Evolutionary conservation across 2,888 invertebrate genomes (phyloP).

Genomic region (Nipponacmea schrenckii): DNA sequence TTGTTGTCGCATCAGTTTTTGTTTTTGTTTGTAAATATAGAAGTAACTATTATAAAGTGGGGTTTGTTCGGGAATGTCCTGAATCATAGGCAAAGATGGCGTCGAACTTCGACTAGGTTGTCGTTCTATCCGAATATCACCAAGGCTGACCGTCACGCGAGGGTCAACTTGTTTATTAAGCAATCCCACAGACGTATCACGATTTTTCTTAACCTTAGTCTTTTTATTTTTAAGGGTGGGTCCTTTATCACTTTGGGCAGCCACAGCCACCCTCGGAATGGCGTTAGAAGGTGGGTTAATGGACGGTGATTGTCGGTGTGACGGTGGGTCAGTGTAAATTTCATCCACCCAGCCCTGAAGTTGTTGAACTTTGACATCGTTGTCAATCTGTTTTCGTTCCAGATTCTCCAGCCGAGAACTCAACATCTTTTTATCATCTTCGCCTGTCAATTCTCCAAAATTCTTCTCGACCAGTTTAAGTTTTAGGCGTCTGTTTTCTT

Average conservation of each 20-base stretch:
- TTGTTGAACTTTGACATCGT: slow-evolving; percentile 41
- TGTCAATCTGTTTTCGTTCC: slow-evolving; percentile 41
- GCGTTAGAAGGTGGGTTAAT: background rate
- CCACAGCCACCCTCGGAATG: background rate
- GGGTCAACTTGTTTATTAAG: background rate
- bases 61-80: background rate
- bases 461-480: slow-evolving; percentile 37
- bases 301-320: background rate
- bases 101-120: background rate
- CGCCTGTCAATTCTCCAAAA: slow-evolving; percentile 30
- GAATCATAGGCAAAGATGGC: background rate
- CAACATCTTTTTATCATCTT: slow-evolving; percentile 24
- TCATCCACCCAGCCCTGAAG: slow-evolving; percentile 48
- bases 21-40: slow-evolving; percentile 31
- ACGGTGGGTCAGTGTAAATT: slow-evolving; percentile 26
- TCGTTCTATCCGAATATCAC: background rate
- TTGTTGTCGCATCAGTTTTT: slow-evolving; percentile 24
- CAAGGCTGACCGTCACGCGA: background rate
- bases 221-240: background rate
- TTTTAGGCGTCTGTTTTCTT: slow-evolving; percentile 32
- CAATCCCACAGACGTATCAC: background rate
- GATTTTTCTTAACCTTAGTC: background rate
- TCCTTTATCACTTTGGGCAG: slow-evolving; percentile 4
- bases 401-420: slow-evolving; percentile 24
- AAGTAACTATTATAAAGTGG: slow-evolving; percentile 22